A percentile compares a stretch with the other conserved stretches of the same genome.
Conservation (phyloP, 1,140 invertebrate species). For the Cherax destructor region DNA sequence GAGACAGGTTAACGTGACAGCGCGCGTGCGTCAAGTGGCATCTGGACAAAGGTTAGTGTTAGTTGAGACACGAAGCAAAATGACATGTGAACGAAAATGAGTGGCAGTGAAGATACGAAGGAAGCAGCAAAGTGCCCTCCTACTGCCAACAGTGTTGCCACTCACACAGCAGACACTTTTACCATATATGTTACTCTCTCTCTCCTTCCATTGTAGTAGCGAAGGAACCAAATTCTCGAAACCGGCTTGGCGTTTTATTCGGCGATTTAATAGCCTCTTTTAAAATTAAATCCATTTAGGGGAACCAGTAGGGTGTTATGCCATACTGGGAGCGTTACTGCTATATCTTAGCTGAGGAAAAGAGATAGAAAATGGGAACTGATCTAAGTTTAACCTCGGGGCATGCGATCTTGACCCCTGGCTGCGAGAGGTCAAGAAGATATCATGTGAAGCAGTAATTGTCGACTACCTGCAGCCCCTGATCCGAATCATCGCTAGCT, state of each 20-base stretch:
- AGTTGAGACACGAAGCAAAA: not conserved
- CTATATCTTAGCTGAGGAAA: too few species aligned
- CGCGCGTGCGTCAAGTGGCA: not conserved
- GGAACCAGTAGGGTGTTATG: not conserved
- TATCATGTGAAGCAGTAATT: conserved; percentile 12
- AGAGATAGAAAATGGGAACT: not conserved
- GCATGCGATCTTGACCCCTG: conserved; percentile 27
- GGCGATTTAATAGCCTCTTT: not conserved
- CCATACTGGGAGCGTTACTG: too few species aligned
- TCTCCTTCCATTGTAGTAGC: conserved; percentile 2
- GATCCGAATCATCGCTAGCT: not conserved
- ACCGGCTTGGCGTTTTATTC: not conserved
- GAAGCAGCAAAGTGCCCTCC: conserved; percentile 51
- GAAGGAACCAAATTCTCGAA: not conserved
- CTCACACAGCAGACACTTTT: conserved; percentile 4
- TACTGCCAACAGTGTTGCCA: conserved; percentile 52
- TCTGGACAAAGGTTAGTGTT: conserved; percentile 18
- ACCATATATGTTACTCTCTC: not conserved
- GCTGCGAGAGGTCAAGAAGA: not conserved
- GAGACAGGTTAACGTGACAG: not conserved
- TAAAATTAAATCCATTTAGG: not conserved
- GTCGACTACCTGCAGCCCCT: not conserved
- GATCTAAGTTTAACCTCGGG: not conserved
- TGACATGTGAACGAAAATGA: conserved; percentile 22
- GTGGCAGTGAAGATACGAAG: not conserved